Base-by-base conservation (phyloP, 1,140 invertebrate species). In the Araneus ventricosus region DNA sequence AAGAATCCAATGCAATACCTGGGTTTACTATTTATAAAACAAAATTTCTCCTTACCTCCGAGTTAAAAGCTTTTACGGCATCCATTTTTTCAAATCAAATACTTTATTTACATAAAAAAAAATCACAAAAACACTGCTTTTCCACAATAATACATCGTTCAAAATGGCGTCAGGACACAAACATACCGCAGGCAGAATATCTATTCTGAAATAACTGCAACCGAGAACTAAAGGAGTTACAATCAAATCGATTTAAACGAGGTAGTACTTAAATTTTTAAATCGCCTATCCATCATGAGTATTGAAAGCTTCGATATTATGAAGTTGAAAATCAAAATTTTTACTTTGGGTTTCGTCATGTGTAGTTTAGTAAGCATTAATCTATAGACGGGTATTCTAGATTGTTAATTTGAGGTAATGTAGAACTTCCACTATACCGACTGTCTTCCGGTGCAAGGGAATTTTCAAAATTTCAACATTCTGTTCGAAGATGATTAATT, bases 131-230 rank as follows among this genome's bases (percentile, higher is more conserved):
- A 63, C 52, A 87, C 61, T 5, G 37, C 6, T 22, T 87, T 34
- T 37, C 61, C 20, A 37, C 17, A 37, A 34, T 20, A 87, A 61
- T 37, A 87, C 27, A 87, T 61, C 30, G 6, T 27, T 37, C 85
- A 87, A 87, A 87, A 87, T 87, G 85, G 85, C 85, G 85, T 63
- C 85, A 61, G 20, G 52, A 87, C 34, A 63, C 85, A 87, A 87
- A 87, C 85, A 87, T 37, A 87, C 85, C 85, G 85, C 85, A 87
- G 85, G 27, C 41, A 52, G 45, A 84, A 84, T 24, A 87, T 17
- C 27, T 8, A 34, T 30, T 63, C 63, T 4, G 24, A 61, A 59
- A 20, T 61, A 87, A 87, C 85, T 61, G 85, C 24, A 57, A 87
- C 85, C 22, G 85, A 1, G 7, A 37, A 30, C 0, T 20, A 8